Conservation (phyloP, 2,113 vertebrate species). For the Elachura formosa region DNA sequence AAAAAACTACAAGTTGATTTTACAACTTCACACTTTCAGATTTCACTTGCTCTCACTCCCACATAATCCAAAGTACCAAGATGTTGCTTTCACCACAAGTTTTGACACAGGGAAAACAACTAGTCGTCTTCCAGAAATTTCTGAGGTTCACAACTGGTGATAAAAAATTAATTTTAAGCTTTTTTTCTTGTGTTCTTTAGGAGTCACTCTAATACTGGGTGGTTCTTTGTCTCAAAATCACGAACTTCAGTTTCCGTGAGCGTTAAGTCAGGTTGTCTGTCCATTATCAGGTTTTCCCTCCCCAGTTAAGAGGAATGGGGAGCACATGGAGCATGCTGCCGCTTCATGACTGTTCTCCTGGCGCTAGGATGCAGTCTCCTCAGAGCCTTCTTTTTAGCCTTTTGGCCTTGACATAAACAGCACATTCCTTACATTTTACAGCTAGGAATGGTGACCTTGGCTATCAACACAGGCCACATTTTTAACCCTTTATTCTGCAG, state of each 20-base stretch:
- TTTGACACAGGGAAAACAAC: neutral
- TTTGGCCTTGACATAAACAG: neutral
- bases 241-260: neutral
- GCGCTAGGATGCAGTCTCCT: neutral
- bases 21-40: neutral
- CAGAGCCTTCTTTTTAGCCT: neutral
- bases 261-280: neutral
- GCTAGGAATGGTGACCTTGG: neutral
- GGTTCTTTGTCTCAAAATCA: neutral
- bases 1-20: neutral
- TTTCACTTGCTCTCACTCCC: neutral
- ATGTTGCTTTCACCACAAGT: neutral
- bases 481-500: neutral
- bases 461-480: neutral
- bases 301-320: neutral
- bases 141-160: neutral
- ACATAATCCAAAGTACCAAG: neutral
- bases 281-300: neutral
- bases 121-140: neutral
- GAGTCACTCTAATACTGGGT: neutral
- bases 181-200: neutral
- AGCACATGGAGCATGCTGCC: accelerated
- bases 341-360: neutral
- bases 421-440: neutral
- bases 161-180: neutral